Evolutionary conservation across 1,140 invertebrate genomes (phyloP).

Genomic region (Pseudoatta argentina): DNA sequence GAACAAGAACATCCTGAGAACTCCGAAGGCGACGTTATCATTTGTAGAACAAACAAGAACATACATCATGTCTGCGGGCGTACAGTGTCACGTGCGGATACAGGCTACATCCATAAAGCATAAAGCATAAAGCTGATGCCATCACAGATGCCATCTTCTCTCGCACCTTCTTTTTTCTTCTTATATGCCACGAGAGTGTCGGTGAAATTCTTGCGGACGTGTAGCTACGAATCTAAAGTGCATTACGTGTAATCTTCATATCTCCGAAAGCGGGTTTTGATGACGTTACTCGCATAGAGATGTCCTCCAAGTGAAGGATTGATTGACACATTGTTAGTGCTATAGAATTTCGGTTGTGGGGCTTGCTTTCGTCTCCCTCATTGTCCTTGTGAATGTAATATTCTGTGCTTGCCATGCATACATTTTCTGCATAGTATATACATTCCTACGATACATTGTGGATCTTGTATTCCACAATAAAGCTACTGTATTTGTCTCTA

Average conservation of each 20-base stretch:
- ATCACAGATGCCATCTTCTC: conserved; percentile 59
- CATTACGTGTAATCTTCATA: conserved; percentile 56
- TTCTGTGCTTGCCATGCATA: conserved; percentile 33
- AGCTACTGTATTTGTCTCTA: conserved; percentile 27
- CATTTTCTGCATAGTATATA: conserved; percentile 35
- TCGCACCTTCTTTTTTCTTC: conserved; percentile 31
- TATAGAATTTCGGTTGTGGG: conserved; percentile 25
- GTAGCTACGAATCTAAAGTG: conserved; percentile 30
- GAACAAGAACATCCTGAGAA: conserved; percentile 30
- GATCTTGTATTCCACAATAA: conserved; percentile 40
- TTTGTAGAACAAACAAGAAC: conserved; percentile 79
- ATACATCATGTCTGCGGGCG: conserved; percentile 77
- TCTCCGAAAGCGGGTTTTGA: conserved; percentile 27
- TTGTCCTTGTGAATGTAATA: conserved; percentile 55
- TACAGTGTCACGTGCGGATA: conserved; percentile 72
- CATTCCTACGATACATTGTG: conserved; percentile 27
- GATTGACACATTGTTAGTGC: conserved; percentile 45
- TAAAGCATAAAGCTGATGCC: conserved; percentile 74
- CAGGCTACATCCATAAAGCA: conserved; percentile 75
- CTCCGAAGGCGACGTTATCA: conserved; percentile 65
- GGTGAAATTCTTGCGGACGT: conserved; percentile 8
- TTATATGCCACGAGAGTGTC: conserved; percentile 9
- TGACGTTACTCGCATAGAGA: conserved; percentile 18
- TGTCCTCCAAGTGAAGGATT: conserved; percentile 21
- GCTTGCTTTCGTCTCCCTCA: conserved; percentile 23